Evolutionary conservation across 2,797 vertebrate species (phyloP).

Genomic region (Sternotherus odoratus): DNA sequence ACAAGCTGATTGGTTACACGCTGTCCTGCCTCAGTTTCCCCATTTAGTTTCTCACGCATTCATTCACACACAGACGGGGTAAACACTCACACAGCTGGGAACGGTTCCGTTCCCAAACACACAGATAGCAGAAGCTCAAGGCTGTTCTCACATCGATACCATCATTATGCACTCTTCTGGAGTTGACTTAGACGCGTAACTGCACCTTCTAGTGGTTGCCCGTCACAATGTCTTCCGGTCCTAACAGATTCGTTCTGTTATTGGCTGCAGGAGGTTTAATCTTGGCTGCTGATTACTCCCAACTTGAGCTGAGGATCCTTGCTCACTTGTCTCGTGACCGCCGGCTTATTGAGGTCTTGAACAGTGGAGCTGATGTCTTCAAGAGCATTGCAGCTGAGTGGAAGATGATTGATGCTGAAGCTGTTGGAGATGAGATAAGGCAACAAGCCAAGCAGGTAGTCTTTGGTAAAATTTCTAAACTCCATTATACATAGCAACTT

Average conservation of each 20-base stretch:
- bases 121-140: too few relatives aligned
- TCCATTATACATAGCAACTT: background rate
- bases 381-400: constrained; percentile 95
- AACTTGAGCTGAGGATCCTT: constrained; percentile 94
- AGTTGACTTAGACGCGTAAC: too few relatives aligned
- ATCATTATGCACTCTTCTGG: too few relatives aligned
- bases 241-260: background rate
- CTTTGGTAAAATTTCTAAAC: background rate
- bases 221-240: too few relatives aligned
- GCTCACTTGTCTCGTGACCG: constrained; percentile 92
- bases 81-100: too few relatives aligned
- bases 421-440: constrained; percentile 88
- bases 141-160: too few relatives aligned
- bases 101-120: too few relatives aligned
- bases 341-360: constrained; percentile 91
- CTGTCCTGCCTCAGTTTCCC: too few relatives aligned
- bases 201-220: too few relatives aligned
- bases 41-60: too few relatives aligned
- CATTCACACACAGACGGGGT: too few relatives aligned
- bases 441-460: constrained; percentile 96
- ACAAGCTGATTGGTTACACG: too few relatives aligned
- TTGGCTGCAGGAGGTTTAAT: constrained; percentile 90
- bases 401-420: constrained; percentile 89
- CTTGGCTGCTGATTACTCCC: constrained; percentile 96
- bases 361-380: constrained; percentile 92